These are phyloP conservation scores for Eupleurogrammus muticus DNA, from an alignment of 2,797 vertebrate genomes.

Conservation along the genomic window DNA sequence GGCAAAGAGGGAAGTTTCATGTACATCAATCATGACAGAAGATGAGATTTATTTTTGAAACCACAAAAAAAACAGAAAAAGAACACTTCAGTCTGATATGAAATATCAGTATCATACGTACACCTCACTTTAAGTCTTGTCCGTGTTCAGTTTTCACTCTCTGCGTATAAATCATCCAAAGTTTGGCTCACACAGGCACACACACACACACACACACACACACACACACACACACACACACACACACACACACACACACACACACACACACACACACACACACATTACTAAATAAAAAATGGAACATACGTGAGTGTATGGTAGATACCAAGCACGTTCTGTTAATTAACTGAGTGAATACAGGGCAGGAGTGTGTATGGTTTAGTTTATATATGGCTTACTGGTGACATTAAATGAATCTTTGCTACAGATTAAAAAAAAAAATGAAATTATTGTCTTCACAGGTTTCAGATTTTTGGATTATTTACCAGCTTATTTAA, in stretches of 20 bases:
- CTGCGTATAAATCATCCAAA: slow-evolving; percentile 54
- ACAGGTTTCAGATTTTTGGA: slow-evolving; percentile 13
- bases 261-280: background rate
- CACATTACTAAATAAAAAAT: slow-evolving; percentile 58
- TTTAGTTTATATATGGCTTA: slow-evolving; percentile 27
- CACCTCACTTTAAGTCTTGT: slow-evolving; percentile 32
- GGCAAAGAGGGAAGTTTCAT: slow-evolving; percentile 38
- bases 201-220: slow-evolving; percentile 1
- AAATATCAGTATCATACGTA: slow-evolving; percentile 55
- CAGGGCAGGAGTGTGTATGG: slow-evolving; percentile 13
- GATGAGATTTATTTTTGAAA: slow-evolving; percentile 6
- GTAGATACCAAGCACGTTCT: slow-evolving; percentile 27
- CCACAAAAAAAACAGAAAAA: background rate
- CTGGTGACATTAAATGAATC: slow-evolving; percentile 7
- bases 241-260: slow-evolving; percentile 4
- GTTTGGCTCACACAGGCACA: slow-evolving; percentile 44
- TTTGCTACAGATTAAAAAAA: background rate
- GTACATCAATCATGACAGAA: slow-evolving; percentile 53
- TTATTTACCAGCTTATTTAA: background rate
- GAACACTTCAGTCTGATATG: slow-evolving; percentile 48
- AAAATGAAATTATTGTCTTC: slow-evolving; percentile 2
- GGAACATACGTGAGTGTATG: slow-evolving; percentile 24
- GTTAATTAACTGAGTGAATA: slow-evolving; percentile 19
- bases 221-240: slow-evolving; percentile 38
- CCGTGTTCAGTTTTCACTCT: slow-evolving; percentile 32